Conservation (phyloP, 2,888 invertebrate genomes). For the Loripinus fragilis region DNA sequence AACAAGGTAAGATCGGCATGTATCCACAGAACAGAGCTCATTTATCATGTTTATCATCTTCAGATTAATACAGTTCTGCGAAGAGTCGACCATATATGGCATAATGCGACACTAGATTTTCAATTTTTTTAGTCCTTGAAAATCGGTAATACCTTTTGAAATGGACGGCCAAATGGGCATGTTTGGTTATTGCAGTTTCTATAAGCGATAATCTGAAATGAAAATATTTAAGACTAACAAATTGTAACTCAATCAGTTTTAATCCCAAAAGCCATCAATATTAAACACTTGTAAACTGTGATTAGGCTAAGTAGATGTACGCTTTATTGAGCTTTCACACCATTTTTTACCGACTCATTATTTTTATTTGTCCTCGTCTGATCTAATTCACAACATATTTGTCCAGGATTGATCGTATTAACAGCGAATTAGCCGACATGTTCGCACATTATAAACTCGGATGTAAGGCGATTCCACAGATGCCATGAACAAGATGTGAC, state of each 20-base stretch:
- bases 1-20: too few species aligned
- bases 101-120: too few species aligned
- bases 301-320: not conserved
- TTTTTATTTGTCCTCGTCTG: not conserved
- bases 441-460: not conserved
- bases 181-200: not conserved
- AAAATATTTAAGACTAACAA: slow-evolving; percentile 1
- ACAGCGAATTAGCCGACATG: not conserved
- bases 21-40: too few species aligned
- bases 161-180: not conserved
- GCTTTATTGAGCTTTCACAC: not conserved
- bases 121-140: too few species aligned
- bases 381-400: not conserved
- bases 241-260: not conserved
- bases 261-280: slow-evolving; percentile 1
- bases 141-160: too few species aligned
- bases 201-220: not conserved
- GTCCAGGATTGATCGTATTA: not conserved
- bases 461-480: too few species aligned
- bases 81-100: too few species aligned
- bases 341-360: slow-evolving; percentile 3
- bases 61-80: too few species aligned
- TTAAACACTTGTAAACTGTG: slow-evolving; percentile 8
- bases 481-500: too few species aligned
- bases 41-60: too few species aligned